Evolutionary conservation across 2,113 vertebrate species (phyloP).

Genomic region (Nothoprocta pentlandii): DNA sequence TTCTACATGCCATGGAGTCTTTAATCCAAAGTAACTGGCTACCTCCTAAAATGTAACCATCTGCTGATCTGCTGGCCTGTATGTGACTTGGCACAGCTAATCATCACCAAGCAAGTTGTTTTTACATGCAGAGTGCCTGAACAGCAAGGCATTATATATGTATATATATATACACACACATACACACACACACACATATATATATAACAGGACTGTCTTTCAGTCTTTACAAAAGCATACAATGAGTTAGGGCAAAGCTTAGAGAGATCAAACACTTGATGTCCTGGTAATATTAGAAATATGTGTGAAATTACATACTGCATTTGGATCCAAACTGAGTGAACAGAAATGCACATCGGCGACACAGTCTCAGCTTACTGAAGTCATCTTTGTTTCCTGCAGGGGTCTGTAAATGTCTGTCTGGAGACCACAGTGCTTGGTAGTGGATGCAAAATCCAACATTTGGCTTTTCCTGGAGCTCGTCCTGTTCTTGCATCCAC

Average conservation of each 20-base stretch:
- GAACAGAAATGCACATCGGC: neutral
- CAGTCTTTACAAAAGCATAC: neutral
- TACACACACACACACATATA: no score
- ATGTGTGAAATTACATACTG: neutral
- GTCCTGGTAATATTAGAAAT: neutral
- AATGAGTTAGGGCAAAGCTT: neutral
- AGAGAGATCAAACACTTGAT: neutral
- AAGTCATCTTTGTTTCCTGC: neutral
- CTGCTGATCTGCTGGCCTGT: neutral
- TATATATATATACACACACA: no score
- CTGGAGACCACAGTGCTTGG: neutral
- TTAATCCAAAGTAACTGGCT: neutral
- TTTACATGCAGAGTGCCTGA: neutral
- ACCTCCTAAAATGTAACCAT: neutral
- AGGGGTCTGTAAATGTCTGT: neutral
- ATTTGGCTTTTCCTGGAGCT: neutral
- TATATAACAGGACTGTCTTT: neutral
- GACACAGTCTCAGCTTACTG: fast-evolving
- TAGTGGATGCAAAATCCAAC: neutral
- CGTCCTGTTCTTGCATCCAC: neutral
- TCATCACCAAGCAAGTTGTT: neutral
- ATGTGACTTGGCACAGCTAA: neutral
- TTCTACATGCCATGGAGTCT: neutral
- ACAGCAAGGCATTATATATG: neutral
- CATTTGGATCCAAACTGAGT: neutral